phyloP scores from a whole-genome alignment of 2,113 vertebrate genomes.

The Sander vitreus region DNA sequence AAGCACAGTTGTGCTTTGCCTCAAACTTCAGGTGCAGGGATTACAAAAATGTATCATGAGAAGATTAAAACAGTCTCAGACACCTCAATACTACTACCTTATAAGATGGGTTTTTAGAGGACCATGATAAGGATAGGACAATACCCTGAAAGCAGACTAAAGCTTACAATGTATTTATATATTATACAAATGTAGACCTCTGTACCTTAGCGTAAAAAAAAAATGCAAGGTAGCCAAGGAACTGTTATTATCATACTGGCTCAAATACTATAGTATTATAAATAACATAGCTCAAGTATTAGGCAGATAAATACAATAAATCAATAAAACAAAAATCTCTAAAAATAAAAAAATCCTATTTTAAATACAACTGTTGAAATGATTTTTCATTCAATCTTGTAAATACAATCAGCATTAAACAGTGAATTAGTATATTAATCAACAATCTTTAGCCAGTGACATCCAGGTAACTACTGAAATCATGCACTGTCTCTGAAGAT shows the following conservation, averaged over 20 bases:
- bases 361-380: neutral
- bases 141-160: neutral
- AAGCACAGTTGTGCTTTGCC: conserved; percentile 34
- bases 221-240: neutral
- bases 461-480: neutral
- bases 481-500: neutral
- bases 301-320: neutral
- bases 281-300: neutral
- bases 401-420: neutral
- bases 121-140: neutral
- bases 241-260: neutral
- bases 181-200: neutral
- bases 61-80: conserved; percentile 38
- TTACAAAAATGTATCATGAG: conserved; percentile 33
- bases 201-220: conserved; percentile 16
- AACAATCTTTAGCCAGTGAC: neutral
- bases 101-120: conserved; percentile 18
- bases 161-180: conserved; percentile 15
- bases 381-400: neutral
- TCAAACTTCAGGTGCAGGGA: conserved; percentile 40
- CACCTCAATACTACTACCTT: conserved; percentile 14
- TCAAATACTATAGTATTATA: neutral
- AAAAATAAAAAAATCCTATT: neutral
- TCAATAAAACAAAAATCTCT: neutral
- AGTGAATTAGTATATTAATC: neutral